These are phyloP conservation scores for Phoxinus dragarum DNA, from an alignment of 2,797 vertebrate species.

Conservation along the genomic window DNA sequence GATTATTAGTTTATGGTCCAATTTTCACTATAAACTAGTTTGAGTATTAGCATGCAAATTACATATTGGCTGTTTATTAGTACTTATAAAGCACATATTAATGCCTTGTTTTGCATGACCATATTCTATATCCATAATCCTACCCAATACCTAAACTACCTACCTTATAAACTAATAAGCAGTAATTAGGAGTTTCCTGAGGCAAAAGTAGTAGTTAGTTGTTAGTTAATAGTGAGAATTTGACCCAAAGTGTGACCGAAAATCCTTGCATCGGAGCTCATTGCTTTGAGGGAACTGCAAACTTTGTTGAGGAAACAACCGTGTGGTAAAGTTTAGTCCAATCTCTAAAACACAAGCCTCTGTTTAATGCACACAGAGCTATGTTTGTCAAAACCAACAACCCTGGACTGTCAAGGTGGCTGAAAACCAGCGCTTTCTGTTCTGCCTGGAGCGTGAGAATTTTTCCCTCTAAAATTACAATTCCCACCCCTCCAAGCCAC, in stretches of 20 bases:
- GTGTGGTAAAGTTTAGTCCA: not conserved
- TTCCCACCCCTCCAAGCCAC: not conserved
- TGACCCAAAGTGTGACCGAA: not conserved
- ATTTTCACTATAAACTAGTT: too few species aligned
- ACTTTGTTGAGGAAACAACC: not conserved
- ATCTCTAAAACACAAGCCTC: not conserved
- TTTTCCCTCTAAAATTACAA: not conserved
- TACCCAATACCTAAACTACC: too few species aligned
- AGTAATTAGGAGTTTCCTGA: too few species aligned
- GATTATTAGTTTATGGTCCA: too few species aligned
- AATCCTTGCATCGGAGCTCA: not conserved
- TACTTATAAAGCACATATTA: too few species aligned
- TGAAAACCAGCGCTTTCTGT: constrained; percentile 21
- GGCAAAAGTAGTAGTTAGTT: too few species aligned
- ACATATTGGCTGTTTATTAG: too few species aligned
- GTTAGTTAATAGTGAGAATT: too few species aligned
- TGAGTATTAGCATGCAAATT: too few species aligned
- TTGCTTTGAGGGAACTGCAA: not conserved
- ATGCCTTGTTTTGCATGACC: too few species aligned
- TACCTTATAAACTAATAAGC: too few species aligned
- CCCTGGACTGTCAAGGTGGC: not conserved
- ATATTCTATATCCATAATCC: too few species aligned
- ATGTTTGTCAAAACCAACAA: constrained; percentile 23
- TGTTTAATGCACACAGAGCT: not conserved
- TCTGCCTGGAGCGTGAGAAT: constrained; percentile 23